phyloP scores from a whole-genome alignment of 2,113 vertebrate species.

The Galeopterus variegatus region DNA sequence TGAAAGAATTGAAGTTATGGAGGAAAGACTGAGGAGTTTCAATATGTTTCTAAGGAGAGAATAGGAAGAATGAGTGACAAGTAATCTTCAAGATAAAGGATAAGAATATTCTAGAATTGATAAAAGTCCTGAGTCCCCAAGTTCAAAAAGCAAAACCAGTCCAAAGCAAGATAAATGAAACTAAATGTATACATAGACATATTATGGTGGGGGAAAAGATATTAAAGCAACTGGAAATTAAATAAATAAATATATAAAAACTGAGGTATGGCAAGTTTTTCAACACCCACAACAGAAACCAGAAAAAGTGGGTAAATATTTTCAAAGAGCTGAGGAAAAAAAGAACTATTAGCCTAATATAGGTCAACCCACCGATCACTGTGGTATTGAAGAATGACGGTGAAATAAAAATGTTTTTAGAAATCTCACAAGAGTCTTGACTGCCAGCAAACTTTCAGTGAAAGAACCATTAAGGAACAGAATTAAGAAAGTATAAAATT shows the following conservation, averaged over 20 bases:
- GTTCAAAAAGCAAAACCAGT: not conserved
- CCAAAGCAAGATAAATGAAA: not conserved
- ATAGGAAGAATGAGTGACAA: not conserved
- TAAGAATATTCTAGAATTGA: not conserved
- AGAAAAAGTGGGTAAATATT: not conserved
- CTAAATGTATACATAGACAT: not conserved
- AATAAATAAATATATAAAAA: not conserved
- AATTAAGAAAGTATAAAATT: not conserved
- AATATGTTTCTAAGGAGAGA: not conserved
- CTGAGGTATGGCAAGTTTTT: not conserved
- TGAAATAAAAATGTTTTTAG: not conserved
- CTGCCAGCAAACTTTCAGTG: not conserved
- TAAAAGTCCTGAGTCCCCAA: not conserved
- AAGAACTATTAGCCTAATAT: not conserved
- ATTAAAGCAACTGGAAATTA: not conserved
- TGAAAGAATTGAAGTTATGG: not conserved
- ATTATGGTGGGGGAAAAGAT: not conserved
- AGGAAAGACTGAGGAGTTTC: not conserved
- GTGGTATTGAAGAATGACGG: not conserved
- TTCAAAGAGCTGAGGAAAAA: not conserved
- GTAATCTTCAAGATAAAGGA: not conserved
- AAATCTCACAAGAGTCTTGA: not conserved
- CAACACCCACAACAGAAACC: not conserved
- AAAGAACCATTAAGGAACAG: not conserved
- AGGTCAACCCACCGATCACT: not conserved